Evolutionary conservation across 2,888 invertebrate genomes (phyloP).

Genomic region (Netelia inedita): DNA sequence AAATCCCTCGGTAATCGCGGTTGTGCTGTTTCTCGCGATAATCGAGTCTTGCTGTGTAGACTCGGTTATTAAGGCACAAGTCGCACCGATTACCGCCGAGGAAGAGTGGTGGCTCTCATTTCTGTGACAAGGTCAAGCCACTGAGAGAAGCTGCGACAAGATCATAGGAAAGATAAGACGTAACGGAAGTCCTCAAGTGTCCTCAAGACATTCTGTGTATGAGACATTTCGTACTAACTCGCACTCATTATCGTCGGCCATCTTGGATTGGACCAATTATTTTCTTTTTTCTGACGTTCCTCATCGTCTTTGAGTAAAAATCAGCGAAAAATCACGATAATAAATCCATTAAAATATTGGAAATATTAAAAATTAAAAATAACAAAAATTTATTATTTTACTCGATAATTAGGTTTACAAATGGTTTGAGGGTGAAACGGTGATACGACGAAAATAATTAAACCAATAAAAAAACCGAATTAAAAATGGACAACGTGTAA

Average conservation of each 20-base stretch:
- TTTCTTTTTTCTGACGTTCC: not conserved
- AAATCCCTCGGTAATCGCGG: slow-evolving; percentile 42
- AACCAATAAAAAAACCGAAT: too few relatives aligned
- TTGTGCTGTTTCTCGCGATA: slow-evolving; percentile 25
- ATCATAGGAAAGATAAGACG: slow-evolving; percentile 55
- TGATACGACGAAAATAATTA: too few relatives aligned
- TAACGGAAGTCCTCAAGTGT: slow-evolving; percentile 58
- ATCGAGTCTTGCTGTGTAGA: slow-evolving; percentile 44
- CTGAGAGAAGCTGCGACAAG: slow-evolving; percentile 24
- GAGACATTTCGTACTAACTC: not conserved
- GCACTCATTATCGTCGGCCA: not conserved
- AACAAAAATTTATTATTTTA: too few relatives aligned
- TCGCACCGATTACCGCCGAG: slow-evolving; percentile 30
- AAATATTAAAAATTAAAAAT: too few relatives aligned
- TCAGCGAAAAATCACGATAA: too few relatives aligned
- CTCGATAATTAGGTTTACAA: too few relatives aligned
- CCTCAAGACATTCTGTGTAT: not conserved
- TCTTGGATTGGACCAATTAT: not conserved
- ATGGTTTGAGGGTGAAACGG: too few relatives aligned
- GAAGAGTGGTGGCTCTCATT: slow-evolving; percentile 52
- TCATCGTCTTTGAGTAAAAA: too few relatives aligned
- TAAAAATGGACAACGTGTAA: too few relatives aligned
- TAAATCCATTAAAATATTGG: too few relatives aligned
- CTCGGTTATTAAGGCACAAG: slow-evolving; percentile 40
- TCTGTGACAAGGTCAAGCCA: slow-evolving; percentile 61